Base-by-base conservation (phyloP, 2,797 vertebrate genomes). In the Poecilia velifera region DNA sequence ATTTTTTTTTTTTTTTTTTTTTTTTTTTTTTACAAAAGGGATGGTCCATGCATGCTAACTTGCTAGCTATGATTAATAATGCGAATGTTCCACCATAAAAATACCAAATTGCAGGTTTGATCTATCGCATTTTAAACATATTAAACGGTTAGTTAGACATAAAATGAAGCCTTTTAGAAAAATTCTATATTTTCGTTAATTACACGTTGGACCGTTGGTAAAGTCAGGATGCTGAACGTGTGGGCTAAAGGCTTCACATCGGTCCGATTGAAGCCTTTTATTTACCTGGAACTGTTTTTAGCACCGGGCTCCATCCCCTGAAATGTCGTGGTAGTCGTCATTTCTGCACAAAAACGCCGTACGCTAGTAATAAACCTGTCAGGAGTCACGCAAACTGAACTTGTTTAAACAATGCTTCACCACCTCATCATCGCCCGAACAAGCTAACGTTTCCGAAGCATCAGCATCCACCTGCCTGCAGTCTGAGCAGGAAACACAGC, bases 211-310 rank as follows among this genome's bases (percentile, higher is more conserved):
- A 68, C 20, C 64, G 64, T 18, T 47, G 31, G 41, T 49, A 45
- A 62, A 71, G 31, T 71, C n/a, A 64, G 71, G 82, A 89, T 74
- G 83, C 66, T 72, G 76, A 53, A 73, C 76, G 80, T 77, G 62
- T 49, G 79, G 81, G 87, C 81, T 88, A 89, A 76, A 78, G 80
- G 74, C 2, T 73, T 72, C 39, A 59, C 4, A 76, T 31, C 72
- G 12, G 45, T 84, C 72, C 73, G 73, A 82, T 31, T 80, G 81
- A 82, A 82, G 85, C 81, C 72, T 87, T 76, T 51, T 70, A 45
- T 45, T 93, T 95, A 96, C 96, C 96, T 96, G 88, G 95, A 96
- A 88, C 96, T 96, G 94, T 75, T 96, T 92, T 96, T 96, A 43
- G 94, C 87, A 13, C 93, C 92, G 82, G 96, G 94, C 80, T 96